Base-by-base conservation (phyloP, 2,888 invertebrate genomes). In the Tipula lateralis region DNA sequence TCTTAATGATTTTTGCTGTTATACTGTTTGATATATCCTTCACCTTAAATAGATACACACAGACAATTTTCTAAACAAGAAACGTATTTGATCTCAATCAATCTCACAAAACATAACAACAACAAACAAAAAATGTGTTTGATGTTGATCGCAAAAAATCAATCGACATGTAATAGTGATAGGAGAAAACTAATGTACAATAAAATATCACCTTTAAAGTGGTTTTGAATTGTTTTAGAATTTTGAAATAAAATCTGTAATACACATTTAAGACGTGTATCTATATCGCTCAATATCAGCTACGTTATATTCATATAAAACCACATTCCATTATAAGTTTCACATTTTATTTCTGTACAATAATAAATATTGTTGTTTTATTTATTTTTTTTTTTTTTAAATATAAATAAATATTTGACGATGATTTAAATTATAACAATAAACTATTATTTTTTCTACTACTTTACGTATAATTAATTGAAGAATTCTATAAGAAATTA, bases 381-480 rank as follows among this genome's bases (percentile, higher is more conserved):
- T 24, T 66, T 66, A 66, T 66, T 66, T 66, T 24, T 66, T 7
- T 66, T 24, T 66, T 7, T 66, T 2, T 0, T 0, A 24, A 66
- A 24, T 12, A 66, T 24, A 66, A 24, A 66, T 66, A 24, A n/a
- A 66, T 66, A 24, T 66, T 66, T 66, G 66, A 66, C 24, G 24
- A 66, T 66, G 66, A 66, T 66, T 66, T 66, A 66, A 66, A 66
- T 66, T 66, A 66, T 66, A 66, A 66, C 66, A 66, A 66, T 66
- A 66, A 50, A 50, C 16, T 66, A 66, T 66, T 66, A 24, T 19
- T 66, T 66, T 19, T 66, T 19, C 32, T 66, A 9, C 24, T 66
- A 3, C 19, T 24, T 66, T 66, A n/a, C n/a, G n/a, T n/a, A n/a
- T n/a, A 9, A 24, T 24, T 66, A 9, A 66, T 66, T 19, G 24